Evolutionary conservation across 2,113 vertebrate species (phyloP), one percentile per base, ranked within the genome.

Genomic region (Neolamprologus variostigma): DNA sequence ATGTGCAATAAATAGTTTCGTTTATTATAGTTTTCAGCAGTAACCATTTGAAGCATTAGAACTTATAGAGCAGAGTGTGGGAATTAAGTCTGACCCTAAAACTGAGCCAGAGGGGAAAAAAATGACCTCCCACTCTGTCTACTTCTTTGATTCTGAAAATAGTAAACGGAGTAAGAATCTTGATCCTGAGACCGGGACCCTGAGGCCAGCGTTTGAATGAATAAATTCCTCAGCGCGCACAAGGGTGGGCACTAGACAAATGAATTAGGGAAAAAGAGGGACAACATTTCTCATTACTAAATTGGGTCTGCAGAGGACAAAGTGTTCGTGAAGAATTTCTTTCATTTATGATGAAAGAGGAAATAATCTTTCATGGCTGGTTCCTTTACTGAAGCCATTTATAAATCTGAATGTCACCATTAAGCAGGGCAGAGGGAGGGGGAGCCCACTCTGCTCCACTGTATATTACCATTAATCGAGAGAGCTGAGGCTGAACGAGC

Each of bases 271-370:
- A 89, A 83, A 85, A 86, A 78, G 26, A 51, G 76, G 54, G 85
- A 95, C 92, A 95, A 92, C 94, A 95, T 95, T 96, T 95, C 94
- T 95, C 94, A 96, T 96, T 95, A 96, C 96, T 96, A 96, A 96
- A 96, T 95, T 96, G 95, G 95, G 95, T 95, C 94, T 95, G 93
- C 83, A 93, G 94, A 96, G 95, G 94, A 96, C 94, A 95, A 92
- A 94, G 93, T 89, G 93, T 91, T 94, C 82, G 71, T 92, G 88
- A 95, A 89, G 93, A 96, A 95, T 96, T 95, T 95, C 89, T 89
- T 95, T 93, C 88, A 71, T 92, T 93, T 92, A 91, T 92, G 94
- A 95, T 94, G 92, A 95, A 95, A 96, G 94, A 90, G 89, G 93
- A 96, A 95, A 95, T 95, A 89, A 95, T 95, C 92, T 95, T 94